A percentile compares a stretch with the other conserved stretches of the same genome.
Evolutionary conservation across 1,140 invertebrate genomes (phyloP).

Genomic region (Megalopta genalis): DNA sequence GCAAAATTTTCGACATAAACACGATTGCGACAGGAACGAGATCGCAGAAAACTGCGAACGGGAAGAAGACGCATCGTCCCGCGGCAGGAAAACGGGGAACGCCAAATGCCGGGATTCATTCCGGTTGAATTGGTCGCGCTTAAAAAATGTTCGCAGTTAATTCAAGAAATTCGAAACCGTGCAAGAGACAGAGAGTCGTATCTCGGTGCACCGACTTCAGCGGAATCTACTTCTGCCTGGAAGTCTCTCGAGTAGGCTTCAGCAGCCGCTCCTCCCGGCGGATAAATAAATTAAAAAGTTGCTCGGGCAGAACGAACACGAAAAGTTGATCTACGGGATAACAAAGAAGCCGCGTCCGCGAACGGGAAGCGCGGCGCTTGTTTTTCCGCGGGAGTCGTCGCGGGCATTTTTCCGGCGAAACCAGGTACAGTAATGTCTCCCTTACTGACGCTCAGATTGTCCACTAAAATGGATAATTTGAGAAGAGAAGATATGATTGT

Average conservation of each 20-base stretch:
- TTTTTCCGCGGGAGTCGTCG: background rate
- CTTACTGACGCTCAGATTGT: too few species aligned
- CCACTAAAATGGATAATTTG: too few species aligned
- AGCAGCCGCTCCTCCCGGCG: background rate
- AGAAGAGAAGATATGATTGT: too few species aligned
- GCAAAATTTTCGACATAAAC: too few species aligned
- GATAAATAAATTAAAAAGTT: conserved; percentile 1
- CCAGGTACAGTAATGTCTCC: too few species aligned
- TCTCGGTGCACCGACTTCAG: background rate
- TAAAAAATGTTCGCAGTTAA: background rate
- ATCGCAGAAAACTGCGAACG: too few species aligned
- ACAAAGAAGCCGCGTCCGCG: background rate
- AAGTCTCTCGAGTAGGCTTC: background rate
- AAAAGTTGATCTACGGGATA: background rate
- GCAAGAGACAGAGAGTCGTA: background rate
- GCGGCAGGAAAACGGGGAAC: too few species aligned
- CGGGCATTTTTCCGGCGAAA: background rate
- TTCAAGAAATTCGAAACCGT: background rate
- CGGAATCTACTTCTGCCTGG: too few species aligned
- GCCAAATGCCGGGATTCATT: too few species aligned
- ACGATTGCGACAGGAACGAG: too few species aligned
- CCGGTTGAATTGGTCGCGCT: background rate
- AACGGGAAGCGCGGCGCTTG: background rate
- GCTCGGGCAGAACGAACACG: background rate
- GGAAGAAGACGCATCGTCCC: too few species aligned